Base-by-base conservation (phyloP, 2,888 invertebrate species). In the Drosophila koepferae region DNA sequence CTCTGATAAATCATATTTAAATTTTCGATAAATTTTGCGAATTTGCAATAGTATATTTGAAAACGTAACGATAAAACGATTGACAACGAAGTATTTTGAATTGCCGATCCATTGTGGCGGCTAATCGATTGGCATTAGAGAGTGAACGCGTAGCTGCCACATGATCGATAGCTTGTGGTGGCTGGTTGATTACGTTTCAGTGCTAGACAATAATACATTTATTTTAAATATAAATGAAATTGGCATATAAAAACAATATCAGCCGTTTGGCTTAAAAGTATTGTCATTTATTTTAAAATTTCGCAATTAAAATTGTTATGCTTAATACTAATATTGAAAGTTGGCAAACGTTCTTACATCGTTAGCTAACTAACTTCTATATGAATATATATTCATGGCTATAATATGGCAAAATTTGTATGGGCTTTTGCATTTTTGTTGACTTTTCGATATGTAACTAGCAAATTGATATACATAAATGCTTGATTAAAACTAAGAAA, bases 231-330 rank as follows among this genome's bases (percentile, higher is more conserved):
- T 14, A 49, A 31, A 18, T 34, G 31, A 51, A 18, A 18, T 18
- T 12, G 6, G 1, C 12, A 34, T 34, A 10, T 18, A 9, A 23
- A 2, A 28, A 8, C 0, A 10, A 28, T 3, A n/a, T 10, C 1
- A 12, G 18, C 20, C 36, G 20, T 40, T 73, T 16, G 20, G 3
- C 88, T 85, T 85, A 85, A 59, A 65, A 58, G 34, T 85, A 85
- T 82, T 85, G 85, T 85, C 85, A 89, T 85, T 85, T 85, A 85
- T 85, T 85, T 49, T 40, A 75, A 74, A 71, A 74, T 70, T 72
- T 76, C 61, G 66, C 66, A 80, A 61, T 58, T 61, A 4, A 58
- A 64, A 62, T 79, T 41, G 66, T 62, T 54, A 54, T 31, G 18
- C 71, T 65, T 80, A 77, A 48, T 14, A 12, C 53, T 77, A 80